Conservation (phyloP, 2,797 vertebrate genomes). For the Stomatorhinus walkeri region DNA sequence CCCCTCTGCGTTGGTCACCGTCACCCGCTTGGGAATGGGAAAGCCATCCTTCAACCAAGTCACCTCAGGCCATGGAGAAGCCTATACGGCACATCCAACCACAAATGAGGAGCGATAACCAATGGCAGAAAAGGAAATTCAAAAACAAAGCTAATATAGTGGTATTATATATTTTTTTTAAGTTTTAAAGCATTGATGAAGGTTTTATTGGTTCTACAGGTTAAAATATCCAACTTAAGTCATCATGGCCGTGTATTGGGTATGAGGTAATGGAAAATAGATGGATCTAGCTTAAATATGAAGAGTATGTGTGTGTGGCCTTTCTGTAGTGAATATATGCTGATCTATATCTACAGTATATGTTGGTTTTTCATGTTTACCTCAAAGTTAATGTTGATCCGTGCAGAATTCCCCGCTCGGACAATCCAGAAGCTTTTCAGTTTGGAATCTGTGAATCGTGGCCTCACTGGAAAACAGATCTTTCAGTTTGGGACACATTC, state of each 20-base stretch:
- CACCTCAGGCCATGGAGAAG: constrained; percentile 70
- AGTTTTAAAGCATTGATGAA: background rate
- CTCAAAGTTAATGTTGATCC: constrained; percentile 73
- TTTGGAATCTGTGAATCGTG: constrained; percentile 67
- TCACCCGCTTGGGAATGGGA: constrained; percentile 62
- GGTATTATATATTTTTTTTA: background rate
- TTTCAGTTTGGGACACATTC: background rate
- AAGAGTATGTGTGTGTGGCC: background rate
- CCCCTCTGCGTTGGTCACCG: constrained; percentile 58
- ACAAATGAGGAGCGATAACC: background rate
- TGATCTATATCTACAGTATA: background rate
- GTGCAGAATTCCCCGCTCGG: constrained; percentile 69
- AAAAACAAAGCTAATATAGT: background rate
- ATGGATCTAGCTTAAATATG: background rate
- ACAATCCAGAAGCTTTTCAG: constrained; percentile 69
- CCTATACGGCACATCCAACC: constrained; percentile 50
- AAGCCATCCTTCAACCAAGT: constrained; percentile 78
- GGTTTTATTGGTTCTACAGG: background rate
- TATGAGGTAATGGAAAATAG: background rate
- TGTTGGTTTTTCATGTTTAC: constrained; percentile 50
- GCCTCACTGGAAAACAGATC: constrained; percentile 59
- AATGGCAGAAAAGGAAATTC: background rate
- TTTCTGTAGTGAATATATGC: background rate
- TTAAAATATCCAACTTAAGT: background rate
- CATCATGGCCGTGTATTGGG: background rate